phyloP scores from a whole-genome alignment of 2,113 vertebrate genomes.

The Suricata suricatta region DNA sequence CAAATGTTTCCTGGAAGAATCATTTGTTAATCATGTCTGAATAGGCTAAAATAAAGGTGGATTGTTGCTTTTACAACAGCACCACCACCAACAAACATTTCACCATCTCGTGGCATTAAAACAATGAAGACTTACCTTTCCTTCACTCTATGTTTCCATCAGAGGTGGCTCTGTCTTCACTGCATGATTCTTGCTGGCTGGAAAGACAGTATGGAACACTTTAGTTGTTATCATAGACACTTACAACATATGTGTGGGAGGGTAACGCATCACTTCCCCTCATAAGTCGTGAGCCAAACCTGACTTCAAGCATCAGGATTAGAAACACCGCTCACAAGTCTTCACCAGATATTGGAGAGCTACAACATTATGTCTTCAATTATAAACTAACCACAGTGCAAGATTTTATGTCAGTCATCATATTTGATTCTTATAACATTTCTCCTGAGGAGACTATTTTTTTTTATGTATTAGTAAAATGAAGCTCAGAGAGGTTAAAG shows the following conservation, averaged over 20 bases:
- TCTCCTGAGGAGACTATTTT: not conserved
- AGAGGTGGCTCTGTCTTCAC: not conserved
- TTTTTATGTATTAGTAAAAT: not conserved
- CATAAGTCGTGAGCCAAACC: not conserved
- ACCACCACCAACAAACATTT: not conserved
- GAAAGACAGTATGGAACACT: not conserved
- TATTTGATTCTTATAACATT: not conserved
- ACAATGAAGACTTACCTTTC: not conserved
- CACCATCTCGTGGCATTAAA: not conserved
- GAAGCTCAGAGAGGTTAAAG: not conserved
- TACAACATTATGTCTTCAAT: not conserved
- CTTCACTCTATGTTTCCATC: not conserved
- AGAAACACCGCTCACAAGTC: not conserved
- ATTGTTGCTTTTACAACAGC: not conserved
- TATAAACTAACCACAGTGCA: not conserved
- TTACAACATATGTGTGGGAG: not conserved
- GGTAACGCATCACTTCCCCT: not conserved
- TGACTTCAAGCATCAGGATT: not conserved
- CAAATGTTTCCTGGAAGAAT: not conserved
- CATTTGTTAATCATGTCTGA: not conserved
- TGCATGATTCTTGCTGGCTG: not conserved
- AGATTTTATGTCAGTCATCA: not conserved
- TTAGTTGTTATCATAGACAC: not conserved
- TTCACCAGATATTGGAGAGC: not conserved
- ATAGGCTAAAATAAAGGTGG: not conserved